Evolutionary conservation across 2,888 invertebrate species (phyloP).

Genomic region (Nomada fucata): DNA sequence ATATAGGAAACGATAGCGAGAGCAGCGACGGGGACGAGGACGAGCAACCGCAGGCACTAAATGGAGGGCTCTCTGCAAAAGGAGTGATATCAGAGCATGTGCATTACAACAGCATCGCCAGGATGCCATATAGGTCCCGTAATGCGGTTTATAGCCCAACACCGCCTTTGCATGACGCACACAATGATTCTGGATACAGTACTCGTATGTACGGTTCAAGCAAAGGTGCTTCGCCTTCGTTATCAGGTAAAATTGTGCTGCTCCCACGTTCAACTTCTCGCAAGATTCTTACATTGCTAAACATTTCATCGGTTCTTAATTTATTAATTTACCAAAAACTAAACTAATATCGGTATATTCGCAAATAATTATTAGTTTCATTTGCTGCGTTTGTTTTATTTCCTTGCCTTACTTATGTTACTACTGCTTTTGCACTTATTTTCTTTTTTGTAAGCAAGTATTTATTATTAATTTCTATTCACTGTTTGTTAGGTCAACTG

Average conservation of each 20-base stretch:
- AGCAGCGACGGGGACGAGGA: constrained; percentile 80
- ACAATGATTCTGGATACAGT: constrained; percentile 94
- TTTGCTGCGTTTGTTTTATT: background rate
- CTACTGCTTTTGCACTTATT: too few relatives aligned
- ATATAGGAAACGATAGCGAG: constrained; percentile 78
- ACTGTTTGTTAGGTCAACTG: constrained; percentile 72
- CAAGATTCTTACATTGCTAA: background rate
- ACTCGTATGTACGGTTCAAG: constrained; percentile 92
- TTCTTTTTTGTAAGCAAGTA: background rate
- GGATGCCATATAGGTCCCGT: constrained; percentile 83
- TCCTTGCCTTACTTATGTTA: background rate
- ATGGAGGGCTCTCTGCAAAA: constrained; percentile 68
- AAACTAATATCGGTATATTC: too few relatives aligned
- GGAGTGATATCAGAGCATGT: constrained; percentile 71
- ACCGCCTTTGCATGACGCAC: constrained; percentile 86
- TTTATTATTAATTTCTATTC: background rate
- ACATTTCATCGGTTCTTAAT: too few relatives aligned
- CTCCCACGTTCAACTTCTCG: background rate
- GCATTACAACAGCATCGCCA: constrained; percentile 79
- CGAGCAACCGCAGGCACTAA: constrained; percentile 73
- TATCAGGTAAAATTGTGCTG: constrained; percentile 84
- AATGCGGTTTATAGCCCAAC: constrained; percentile 86
- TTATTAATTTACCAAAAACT: too few relatives aligned
- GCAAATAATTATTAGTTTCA: too few relatives aligned
- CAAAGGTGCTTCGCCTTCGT: constrained; percentile 91